Evolutionary conservation across 2,888 invertebrate genomes (phyloP).

Genomic region (Lymantria monacha): DNA sequence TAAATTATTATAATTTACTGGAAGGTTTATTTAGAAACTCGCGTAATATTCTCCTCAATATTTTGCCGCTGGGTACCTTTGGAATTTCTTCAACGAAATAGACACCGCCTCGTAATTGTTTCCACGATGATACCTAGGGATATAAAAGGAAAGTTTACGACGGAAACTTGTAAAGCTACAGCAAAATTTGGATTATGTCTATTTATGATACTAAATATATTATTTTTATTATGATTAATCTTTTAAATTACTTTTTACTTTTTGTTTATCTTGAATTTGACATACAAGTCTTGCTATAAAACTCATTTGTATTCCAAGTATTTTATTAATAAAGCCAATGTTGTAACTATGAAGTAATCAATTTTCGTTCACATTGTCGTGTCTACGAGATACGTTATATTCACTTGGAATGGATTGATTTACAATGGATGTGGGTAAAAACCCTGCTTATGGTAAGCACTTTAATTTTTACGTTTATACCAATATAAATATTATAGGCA

Average conservation of each 20-base stretch:
- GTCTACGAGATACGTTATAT: too few species aligned
- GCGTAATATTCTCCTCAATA: slow-evolving; percentile 83
- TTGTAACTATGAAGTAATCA: too few species aligned
- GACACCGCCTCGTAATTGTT: slow-evolving; percentile 87
- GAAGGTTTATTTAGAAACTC: slow-evolving; percentile 37
- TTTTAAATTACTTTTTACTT: neutral
- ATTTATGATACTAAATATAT: neutral
- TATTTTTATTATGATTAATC: neutral
- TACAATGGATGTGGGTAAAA: too few species aligned
- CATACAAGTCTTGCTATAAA: too few species aligned
- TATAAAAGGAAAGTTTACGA: slow-evolving; percentile 17
- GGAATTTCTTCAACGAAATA: slow-evolving; percentile 87
- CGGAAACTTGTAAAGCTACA: neutral
- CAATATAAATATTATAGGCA: too few species aligned
- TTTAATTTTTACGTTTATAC: too few species aligned
- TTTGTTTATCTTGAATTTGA: too few species aligned
- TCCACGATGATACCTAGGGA: slow-evolving; percentile 83
- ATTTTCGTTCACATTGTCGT: too few species aligned
- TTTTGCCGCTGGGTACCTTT: slow-evolving; percentile 88
- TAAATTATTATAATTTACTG: slow-evolving; percentile 21
- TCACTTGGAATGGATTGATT: too few species aligned
- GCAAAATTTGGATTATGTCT: neutral
- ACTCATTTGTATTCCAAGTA: too few species aligned
- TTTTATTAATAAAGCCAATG: too few species aligned
- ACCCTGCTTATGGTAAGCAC: too few species aligned